Evolutionary conservation across 1,140 invertebrate species (phyloP), one percentile per base, ranked within the genome.

Genomic region (Diorhabda elongata): DNA sequence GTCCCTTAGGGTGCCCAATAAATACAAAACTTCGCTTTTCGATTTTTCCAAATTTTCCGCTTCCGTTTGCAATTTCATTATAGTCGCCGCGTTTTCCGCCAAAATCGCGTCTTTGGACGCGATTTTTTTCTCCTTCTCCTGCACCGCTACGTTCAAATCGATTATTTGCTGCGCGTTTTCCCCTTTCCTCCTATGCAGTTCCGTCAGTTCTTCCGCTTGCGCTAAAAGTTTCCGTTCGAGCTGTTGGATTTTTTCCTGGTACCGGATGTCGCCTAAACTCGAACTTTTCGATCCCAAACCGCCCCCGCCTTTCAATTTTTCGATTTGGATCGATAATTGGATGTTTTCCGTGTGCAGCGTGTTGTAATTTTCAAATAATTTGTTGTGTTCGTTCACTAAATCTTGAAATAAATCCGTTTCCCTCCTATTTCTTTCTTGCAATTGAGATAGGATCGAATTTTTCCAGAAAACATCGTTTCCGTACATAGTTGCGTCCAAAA

Each of bases 121-220:
- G 60, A 95, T 75, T 70, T 89, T 84, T 79, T 93, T 93, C 73
- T 94, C 92, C 77, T 92, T 90, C 73, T 96, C 93, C 82, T 95
- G 92, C 26, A 97, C 81, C 82, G 89, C 89, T 69, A 89, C 86
- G 84, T 94, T 96, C 3, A 98, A 84, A 81, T 94, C 94, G 60
- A 98, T 92, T 68, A 98, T 93, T 83, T 95, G 90, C 79, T 97
- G 95, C 0, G 94, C 88, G 85, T 97, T 94, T 83, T 98, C 95
- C 63, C 95, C 93, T 82, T 93, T 89, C 66, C 91, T 87, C 76
- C 91, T 88, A 79, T 97, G 95, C 44, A 98, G 80, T 65, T 93
- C 93, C 5, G 95, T 96, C 3, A 98, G 82, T 81, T 98, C 96
- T 84, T 98, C 96, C 80, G 97, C 94, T 79, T 97, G 88, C 26